Conservation (phyloP, 35 echinoderm and acorn worm species). For the Anneissia japonica region DNA sequence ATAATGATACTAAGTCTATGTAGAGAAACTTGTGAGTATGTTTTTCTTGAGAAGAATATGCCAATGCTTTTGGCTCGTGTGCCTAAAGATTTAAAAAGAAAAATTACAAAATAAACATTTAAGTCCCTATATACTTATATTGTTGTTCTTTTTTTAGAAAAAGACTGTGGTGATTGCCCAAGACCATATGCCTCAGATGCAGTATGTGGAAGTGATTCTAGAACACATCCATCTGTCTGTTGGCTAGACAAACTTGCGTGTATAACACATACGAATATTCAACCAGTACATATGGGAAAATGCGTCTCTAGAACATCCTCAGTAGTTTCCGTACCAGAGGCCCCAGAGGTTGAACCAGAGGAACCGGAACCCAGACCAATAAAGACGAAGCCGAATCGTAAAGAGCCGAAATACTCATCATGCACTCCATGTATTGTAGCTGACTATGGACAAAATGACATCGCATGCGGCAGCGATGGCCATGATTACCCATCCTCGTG, state of each 20-base stretch:
- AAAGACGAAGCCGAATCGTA: not conserved
- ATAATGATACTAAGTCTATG: no score
- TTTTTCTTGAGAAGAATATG: no score
- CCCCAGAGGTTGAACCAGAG: not conserved
- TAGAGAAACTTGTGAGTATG: no score
- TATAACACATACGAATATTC: not conserved
- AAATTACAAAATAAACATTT: no score
- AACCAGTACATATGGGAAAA: not conserved
- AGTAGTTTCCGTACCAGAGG: not conserved
- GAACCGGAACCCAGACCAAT: not conserved
- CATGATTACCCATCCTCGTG: not conserved
- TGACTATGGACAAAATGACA: not conserved
- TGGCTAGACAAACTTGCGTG: not conserved
- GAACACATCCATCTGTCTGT: not conserved
- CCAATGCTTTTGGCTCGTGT: no score
- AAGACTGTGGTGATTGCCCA: not conserved
- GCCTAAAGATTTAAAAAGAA: no score
- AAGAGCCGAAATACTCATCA: not conserved
- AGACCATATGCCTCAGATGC: not conserved
- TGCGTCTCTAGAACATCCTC: not conserved
- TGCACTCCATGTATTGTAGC: not conserved
- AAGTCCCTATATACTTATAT: no score
- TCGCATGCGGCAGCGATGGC: not conserved
- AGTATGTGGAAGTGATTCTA: not conserved
- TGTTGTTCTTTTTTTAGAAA: not conserved